Conservation (phyloP, 2,888 invertebrate genomes). For the Lamellibrachia satsuma region DNA sequence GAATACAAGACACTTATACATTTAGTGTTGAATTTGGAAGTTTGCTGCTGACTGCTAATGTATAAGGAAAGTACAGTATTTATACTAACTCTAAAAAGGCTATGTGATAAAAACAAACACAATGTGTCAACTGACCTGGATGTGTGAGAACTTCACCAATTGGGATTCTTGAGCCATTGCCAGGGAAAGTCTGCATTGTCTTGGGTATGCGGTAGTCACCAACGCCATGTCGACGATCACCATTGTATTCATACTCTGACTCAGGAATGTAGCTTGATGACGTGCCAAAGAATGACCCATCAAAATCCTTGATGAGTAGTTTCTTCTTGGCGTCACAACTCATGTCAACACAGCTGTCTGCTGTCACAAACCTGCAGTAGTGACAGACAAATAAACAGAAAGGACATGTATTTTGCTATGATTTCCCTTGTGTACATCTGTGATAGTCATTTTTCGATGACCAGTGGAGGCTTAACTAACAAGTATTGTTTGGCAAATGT, state of each 20-base stretch:
- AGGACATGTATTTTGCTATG: not conserved
- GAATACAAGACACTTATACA: too few species aligned
- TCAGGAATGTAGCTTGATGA: slow-evolving; percentile 51
- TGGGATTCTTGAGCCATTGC: slow-evolving; percentile 5
- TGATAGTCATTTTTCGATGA: not conserved
- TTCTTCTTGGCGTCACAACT: slow-evolving; percentile 63
- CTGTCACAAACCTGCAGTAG: not conserved
- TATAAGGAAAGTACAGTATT: not conserved
- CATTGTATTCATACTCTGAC: slow-evolving; percentile 59
- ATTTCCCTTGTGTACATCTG: not conserved
- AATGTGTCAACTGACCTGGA: not conserved
- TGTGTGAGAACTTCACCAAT: not conserved
- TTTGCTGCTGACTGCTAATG: not conserved
- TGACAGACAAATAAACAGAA: not conserved
- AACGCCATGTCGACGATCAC: slow-evolving; percentile 50
- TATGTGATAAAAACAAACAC: not conserved
- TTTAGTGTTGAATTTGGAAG: not conserved
- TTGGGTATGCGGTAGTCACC: slow-evolving; percentile 63
- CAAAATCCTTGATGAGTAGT: slow-evolving; percentile 53
- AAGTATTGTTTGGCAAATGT: too few species aligned
- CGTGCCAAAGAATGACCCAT: slow-evolving; percentile 53
- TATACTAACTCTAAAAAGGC: not conserved
- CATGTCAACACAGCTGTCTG: slow-evolving; percentile 61
- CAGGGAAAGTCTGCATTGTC: slow-evolving; percentile 47
- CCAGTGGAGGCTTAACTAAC: not conserved